Conservation (phyloP, 2,797 vertebrate genomes). For the Spinibarbus caldwelli region DNA sequence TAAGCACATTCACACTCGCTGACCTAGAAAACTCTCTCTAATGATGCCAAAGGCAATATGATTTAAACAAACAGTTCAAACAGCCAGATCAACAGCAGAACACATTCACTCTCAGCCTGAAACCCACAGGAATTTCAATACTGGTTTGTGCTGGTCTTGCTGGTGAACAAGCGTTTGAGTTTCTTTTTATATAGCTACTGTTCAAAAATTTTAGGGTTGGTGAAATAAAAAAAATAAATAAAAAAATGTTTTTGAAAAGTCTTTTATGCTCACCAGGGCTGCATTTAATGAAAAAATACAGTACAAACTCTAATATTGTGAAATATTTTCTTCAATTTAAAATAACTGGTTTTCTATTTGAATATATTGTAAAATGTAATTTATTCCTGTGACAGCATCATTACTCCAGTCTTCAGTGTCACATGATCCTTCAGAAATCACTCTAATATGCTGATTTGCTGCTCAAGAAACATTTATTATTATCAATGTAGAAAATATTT, state of each 20-base stretch:
- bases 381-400: neutral
- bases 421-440: neutral
- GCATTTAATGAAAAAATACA: neutral
- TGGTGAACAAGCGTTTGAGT: neutral
- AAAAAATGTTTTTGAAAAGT: neutral
- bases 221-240: neutral
- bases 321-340: neutral
- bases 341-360: neutral
- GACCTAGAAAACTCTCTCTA: slow-evolving; percentile 51
- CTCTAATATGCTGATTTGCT: neutral
- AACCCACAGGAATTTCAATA: neutral
- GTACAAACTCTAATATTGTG: neutral
- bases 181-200: neutral
- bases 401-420: neutral
- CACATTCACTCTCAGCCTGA: neutral
- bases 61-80: slow-evolving; percentile 32
- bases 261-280: neutral
- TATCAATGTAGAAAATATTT: neutral
- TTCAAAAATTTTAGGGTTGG: neutral
- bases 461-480: neutral
- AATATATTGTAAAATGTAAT: neutral
- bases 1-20: slow-evolving; percentile 36
- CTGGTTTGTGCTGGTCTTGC: slow-evolving; percentile 2
- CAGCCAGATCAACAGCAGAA: neutral
- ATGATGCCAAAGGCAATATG: slow-evolving; percentile 47